Evolutionary conservation across 2,888 invertebrate species (phyloP), one percentile per base, ranked within the genome.

Genomic region (Metalampra italica): DNA sequence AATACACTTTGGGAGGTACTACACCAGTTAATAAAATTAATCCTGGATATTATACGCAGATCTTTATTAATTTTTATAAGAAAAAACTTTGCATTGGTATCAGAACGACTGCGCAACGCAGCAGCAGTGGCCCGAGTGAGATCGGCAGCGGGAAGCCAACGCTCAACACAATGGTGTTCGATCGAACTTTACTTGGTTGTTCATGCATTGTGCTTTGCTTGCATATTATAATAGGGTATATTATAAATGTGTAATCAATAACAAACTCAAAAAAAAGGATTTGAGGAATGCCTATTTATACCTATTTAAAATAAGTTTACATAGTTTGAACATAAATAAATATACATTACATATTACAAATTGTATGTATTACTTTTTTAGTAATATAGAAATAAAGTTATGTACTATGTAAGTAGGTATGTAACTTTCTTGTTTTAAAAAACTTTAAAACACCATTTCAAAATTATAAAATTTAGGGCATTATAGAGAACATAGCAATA

Each of bases 51-150:
- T 70, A 74, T 75, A 69, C 69, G 60, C 66, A 68, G 68, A 69
- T 74, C 66, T 62, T 63, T 63, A 74, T 66, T 66, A 62, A 63
- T 66, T 64, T 61, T 29, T 9, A 12, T 29, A n/a, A 62, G 59
- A 65, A 72, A 75, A 71, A 64, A 57, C 62, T 70, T 71, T 75
- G 66, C 62, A 63, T 66, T 64, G 51, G 66, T 62, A 70, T 63
- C 54, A 69, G 75, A 74, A 84, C 86, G 68, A 79, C 86, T 80
- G 83, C 71, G 71, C 84, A 74, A 67, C 68, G 57, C 80, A 73
- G 60, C 62, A 62, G 71, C 69, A 70, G 63, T 63, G 64, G 69
- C 64, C 67, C 71, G 75, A 88, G 85, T 88, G 88, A 84, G 70
- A 71, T 74, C 69, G 69, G 58, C 63, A 59, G 63, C 66, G 54